Evolutionary conservation across 2,888 invertebrate genomes (phyloP).

Genomic region (Xanthia icteritia): DNA sequence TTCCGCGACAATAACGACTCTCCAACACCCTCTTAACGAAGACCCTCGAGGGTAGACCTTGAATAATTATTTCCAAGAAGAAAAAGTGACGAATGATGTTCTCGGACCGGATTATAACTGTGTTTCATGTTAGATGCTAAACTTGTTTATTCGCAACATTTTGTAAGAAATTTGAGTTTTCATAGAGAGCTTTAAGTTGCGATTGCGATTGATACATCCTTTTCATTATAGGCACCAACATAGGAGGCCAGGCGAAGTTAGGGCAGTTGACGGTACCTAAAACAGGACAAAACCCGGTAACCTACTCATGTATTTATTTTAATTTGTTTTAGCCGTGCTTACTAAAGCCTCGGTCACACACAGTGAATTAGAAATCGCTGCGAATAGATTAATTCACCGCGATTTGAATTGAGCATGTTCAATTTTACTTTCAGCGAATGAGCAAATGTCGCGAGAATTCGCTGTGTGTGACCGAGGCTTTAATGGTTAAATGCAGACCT

Average conservation of each 20-base stretch:
- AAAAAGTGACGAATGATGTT: slow-evolving; percentile 48
- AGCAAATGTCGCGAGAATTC: too few relatives aligned
- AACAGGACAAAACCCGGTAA: neutral
- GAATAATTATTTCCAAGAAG: slow-evolving; percentile 64
- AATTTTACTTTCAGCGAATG: too few relatives aligned
- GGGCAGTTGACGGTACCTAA: neutral
- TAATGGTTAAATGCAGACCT: too few relatives aligned
- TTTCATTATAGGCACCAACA: too few relatives aligned
- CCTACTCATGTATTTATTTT: neutral
- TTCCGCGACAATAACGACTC: slow-evolving; percentile 68
- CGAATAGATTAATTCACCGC: too few relatives aligned
- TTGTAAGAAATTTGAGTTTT: neutral
- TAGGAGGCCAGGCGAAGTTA: too few relatives aligned
- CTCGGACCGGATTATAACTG: slow-evolving; percentile 10
- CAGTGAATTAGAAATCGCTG: too few relatives aligned
- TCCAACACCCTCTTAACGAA: slow-evolving; percentile 58
- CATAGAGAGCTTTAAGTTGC: too few relatives aligned
- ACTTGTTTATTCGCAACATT: neutral
- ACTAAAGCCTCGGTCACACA: too few relatives aligned
- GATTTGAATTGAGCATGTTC: too few relatives aligned
- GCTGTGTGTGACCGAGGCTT: too few relatives aligned
- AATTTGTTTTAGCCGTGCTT: neutral
- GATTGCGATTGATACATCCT: too few relatives aligned
- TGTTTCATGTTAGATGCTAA: slow-evolving; percentile 2
- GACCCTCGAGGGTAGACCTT: slow-evolving; percentile 61